Base-by-base conservation (phyloP, 1,140 invertebrate species). In the Musca domestica region DNA sequence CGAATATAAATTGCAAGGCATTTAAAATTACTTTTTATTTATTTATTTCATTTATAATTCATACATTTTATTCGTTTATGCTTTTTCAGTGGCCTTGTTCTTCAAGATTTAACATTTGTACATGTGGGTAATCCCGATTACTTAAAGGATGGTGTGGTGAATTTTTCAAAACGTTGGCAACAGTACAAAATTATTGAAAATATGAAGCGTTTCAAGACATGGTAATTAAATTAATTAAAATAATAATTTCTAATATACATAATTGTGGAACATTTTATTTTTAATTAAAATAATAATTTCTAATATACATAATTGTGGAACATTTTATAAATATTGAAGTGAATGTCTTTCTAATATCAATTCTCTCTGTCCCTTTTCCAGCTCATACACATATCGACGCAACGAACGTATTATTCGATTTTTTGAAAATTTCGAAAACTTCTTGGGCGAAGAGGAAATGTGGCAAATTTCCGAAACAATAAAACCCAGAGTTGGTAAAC, bases 91-190 rank as follows among this genome's bases (percentile, higher is more conserved):
- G 98, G 98, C 61, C 86, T 99, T 51, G 96, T 99, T 66, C 87
- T 99, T 48, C 97, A 99, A 90, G 98, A 99, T 86, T 86, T 99
- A 77, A 99, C 98, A 4, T 99, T 99, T 84, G 95, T 99, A 49
- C 95, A 99, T 83, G 95, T 98, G 80, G 98, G 97, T 52, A 99
- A 98, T 83, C 92, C 87, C 69, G 94, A 98, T 81, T 86, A 91
- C 66, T 84, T 98, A 73, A 86, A 89, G 6, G 94, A 98, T 76
- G 92, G 92, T 68, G 90, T 90, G 69, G 93, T 98, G 27, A 99
- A 99, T 83, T 99, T 98, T 84, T 94, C 93, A 1, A 99, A 99
- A 84, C 85, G 96, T 73, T 98, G 96, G 95, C 96, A 98, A 82
- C 96, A 98, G 83, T 98, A 95, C 81, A 93, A 96, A 78, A 97